Conservation (phyloP, 2,113 vertebrate genomes). For the Panthera leo region DNA sequence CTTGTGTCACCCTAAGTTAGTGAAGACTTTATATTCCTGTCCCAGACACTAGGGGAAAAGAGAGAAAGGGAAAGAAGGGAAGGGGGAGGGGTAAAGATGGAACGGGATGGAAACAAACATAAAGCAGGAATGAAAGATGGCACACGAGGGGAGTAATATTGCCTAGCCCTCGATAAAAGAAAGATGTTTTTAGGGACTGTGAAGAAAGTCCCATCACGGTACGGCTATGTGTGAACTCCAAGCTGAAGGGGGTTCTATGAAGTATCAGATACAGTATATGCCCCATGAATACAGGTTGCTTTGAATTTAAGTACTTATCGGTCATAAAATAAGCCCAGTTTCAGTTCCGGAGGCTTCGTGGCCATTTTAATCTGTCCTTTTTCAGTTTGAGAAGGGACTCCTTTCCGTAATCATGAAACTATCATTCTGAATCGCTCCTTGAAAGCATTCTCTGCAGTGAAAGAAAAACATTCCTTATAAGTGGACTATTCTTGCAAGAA, state of each 20-base stretch:
- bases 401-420: constrained; percentile 55
- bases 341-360: constrained; percentile 38
- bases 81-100: too few species aligned
- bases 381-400: constrained; percentile 48
- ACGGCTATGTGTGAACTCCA: neutral
- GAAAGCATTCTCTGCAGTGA: constrained; percentile 32
- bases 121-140: constrained; percentile 7
- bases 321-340: constrained; percentile 28
- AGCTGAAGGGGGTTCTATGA: neutral
- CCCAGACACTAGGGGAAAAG: neutral
- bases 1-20: neutral
- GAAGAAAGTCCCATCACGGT: constrained; percentile 3
- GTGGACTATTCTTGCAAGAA: constrained; percentile 66
- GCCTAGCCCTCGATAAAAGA: neutral
- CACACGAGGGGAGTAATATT: neutral
- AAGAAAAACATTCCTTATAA: constrained; percentile 63
- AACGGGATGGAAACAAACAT: neutral
- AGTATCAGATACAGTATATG: neutral
- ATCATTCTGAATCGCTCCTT: constrained; percentile 61
- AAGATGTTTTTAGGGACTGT: neutral
- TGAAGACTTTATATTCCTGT: neutral
- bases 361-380: constrained; percentile 43
- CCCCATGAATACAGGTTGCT: neutral
- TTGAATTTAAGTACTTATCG: constrained; percentile 46
- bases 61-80: neutral